These are phyloP conservation scores for Hecatera dysodea DNA, from an alignment of 2,888 invertebrate genomes.

Conservation along the genomic window DNA sequence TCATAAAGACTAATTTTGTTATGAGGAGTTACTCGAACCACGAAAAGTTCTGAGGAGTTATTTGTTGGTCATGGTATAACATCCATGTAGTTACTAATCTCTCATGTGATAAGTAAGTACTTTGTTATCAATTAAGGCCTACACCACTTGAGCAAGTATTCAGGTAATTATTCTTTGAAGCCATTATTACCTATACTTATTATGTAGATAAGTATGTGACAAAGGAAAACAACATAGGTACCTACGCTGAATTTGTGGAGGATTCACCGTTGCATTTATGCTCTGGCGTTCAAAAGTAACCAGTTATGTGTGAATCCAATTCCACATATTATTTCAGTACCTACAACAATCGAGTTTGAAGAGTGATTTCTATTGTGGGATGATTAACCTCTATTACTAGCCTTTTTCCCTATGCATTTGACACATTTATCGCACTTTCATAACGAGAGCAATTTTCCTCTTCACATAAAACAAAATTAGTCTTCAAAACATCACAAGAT, in stretches of 20 bases:
- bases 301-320: neutral
- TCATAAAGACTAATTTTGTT: conserved; percentile 35
- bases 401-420: neutral
- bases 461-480: conserved; percentile 50
- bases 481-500: conserved; percentile 33
- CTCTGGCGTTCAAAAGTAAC: too few species aligned
- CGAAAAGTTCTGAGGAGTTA: neutral
- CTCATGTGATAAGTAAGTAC: neutral
- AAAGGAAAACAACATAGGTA: too few species aligned
- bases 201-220: too few species aligned
- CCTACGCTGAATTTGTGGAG: too few species aligned
- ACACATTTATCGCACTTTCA: neutral
- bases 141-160: conserved; percentile 45
- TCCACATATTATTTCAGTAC: neutral
- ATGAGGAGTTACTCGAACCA: conserved; percentile 1
- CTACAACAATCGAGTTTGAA: neutral
- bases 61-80: neutral
- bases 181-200: too few species aligned
- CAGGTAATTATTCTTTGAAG: neutral
- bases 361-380: neutral
- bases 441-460: neutral
- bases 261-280: too few species aligned
- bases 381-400: neutral
- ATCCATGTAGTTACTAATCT: neutral
- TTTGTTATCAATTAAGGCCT: neutral